Evolutionary conservation across 1,140 invertebrate genomes (phyloP).

Genomic region (Philaenus spumarius): DNA sequence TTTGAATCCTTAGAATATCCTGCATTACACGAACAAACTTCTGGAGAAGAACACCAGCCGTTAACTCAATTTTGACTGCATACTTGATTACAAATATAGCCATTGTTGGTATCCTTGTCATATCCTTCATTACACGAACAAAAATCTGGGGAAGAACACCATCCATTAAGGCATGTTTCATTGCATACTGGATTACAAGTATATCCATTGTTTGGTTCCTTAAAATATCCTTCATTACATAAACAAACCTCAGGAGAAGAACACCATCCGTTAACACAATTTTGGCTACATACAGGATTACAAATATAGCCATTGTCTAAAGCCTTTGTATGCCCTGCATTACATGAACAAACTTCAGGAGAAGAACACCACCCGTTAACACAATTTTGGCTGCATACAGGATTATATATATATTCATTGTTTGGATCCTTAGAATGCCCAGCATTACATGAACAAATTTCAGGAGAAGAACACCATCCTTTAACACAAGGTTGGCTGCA

Average conservation of each 20-base stretch:
- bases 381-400: conserved; percentile 1
- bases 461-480: background rate
- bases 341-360: conserved; percentile 1
- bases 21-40: background rate
- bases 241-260: conserved; percentile 3
- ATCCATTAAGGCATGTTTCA: background rate
- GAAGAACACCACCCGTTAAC: background rate
- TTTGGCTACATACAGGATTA: background rate
- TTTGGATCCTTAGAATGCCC: background rate
- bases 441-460: background rate
- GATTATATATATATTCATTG: background rate
- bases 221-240: background rate
- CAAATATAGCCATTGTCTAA: background rate
- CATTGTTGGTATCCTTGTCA: background rate
- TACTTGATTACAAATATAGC: background rate
- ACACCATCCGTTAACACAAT: conserved; percentile 3
- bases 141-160: background rate
- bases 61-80: background rate
- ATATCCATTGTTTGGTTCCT: background rate
- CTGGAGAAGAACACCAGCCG: background rate
- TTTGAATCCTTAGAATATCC: background rate
- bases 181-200: background rate
- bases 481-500: conserved; percentile 3
- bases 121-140: background rate
- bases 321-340: background rate